Percentiles rank a stretch among this genome's conserved stretches.
Conservation (phyloP, 2,888 invertebrate species). For the Bellardia bayeri region DNA sequence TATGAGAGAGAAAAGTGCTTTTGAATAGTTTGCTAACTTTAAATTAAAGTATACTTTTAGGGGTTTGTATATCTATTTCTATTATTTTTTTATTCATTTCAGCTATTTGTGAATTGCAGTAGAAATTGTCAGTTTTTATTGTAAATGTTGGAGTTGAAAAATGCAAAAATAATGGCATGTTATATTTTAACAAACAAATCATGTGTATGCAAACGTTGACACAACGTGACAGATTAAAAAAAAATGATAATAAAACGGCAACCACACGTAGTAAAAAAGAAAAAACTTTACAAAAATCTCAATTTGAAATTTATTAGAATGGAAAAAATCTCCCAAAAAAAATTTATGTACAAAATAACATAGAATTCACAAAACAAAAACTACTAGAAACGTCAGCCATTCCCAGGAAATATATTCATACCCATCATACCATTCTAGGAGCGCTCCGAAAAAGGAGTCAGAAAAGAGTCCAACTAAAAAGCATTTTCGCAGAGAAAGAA, state of each 20-base stretch:
- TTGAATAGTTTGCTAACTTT: slow-evolving; percentile 12
- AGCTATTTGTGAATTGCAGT: slow-evolving; percentile 5
- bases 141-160: slow-evolving; percentile 13
- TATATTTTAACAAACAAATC: slow-evolving; percentile 51
- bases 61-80: neutral
- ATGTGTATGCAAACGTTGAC: slow-evolving; percentile 58
- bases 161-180: slow-evolving; percentile 44
- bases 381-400: neutral
- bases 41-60: slow-evolving; percentile 7
- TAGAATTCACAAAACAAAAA: neutral
- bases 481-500: too few species aligned
- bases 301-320: slow-evolving; percentile 29
- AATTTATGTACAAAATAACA: neutral
- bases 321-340: slow-evolving; percentile 11
- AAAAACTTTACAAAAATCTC: neutral
- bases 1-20: too few species aligned
- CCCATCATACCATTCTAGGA: too few species aligned
- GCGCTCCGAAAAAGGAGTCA: too few species aligned
- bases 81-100: neutral
- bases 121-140: slow-evolving; percentile 34
- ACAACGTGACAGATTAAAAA: slow-evolving; percentile 67
- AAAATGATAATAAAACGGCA: neutral
- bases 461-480: too few species aligned
- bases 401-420: neutral
- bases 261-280: slow-evolving; percentile 2